These are phyloP conservation scores for Corythoichthys intestinalis DNA, from an alignment of 2,113 vertebrate species.

Conservation along the genomic window DNA sequence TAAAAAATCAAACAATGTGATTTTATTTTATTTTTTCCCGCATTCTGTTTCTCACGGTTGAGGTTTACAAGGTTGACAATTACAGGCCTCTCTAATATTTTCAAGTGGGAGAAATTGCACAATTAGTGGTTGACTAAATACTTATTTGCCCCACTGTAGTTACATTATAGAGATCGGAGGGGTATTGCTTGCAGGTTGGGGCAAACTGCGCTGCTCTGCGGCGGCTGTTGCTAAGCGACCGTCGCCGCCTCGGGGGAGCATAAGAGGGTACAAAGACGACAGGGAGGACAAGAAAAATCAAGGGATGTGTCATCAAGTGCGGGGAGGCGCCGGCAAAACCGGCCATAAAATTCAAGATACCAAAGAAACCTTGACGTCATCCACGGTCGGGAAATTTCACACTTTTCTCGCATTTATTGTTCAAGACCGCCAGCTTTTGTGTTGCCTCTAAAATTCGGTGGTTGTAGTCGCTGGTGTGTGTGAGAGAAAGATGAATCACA, in stretches of 20 bases:
- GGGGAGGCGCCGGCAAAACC: neutral
- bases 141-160: too few relatives aligned
- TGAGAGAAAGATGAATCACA: conserved; percentile 1
- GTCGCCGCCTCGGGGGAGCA: conserved; percentile 42
- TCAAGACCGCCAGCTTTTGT: neutral
- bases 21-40: too few relatives aligned
- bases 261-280: conserved; percentile 33
- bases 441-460: neutral
- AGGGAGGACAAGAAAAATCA: conserved; percentile 17
- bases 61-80: too few relatives aligned
- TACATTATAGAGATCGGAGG: too few relatives aligned
- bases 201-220: conserved; percentile 48
- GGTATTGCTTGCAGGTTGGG: too few relatives aligned
- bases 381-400: too few relatives aligned
- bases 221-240: conserved; percentile 65
- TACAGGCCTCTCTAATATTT: too few relatives aligned
- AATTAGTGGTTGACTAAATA: too few relatives aligned
- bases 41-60: too few relatives aligned
- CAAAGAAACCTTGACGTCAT: too few relatives aligned
- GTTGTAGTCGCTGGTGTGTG: conserved; percentile 5
- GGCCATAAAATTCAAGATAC: neutral
- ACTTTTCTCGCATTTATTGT: neutral
- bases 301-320: conserved; percentile 30
- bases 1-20: too few relatives aligned
- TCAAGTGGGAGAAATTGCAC: too few relatives aligned